Evolutionary conservation across 2,113 vertebrate genomes (phyloP).

Genomic region (Stigmatopora argus): DNA sequence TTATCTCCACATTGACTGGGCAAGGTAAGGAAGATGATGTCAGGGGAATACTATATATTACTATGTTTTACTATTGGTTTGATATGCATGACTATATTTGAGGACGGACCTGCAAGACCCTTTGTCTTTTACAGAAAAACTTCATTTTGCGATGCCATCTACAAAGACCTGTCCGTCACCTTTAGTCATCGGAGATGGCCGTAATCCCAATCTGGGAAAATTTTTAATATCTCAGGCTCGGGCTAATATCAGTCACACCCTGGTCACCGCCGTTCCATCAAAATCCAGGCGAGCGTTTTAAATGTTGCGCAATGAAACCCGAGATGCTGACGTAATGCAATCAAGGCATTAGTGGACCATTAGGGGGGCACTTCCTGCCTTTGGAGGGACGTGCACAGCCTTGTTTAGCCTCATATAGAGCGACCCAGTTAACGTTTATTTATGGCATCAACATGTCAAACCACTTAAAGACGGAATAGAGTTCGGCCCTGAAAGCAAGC

Average conservation of each 20-base stretch:
- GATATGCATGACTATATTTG: neutral
- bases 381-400: slow-evolving; percentile 59
- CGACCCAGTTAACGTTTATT: slow-evolving; percentile 64
- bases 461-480: slow-evolving; percentile 62
- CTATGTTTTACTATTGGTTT: neutral
- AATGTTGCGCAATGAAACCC: slow-evolving; percentile 58
- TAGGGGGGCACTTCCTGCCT: slow-evolving; percentile 65
- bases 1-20: slow-evolving; percentile 61
- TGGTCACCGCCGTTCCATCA: slow-evolving; percentile 53
- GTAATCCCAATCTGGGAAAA: slow-evolving; percentile 43
- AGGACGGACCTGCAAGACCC: neutral
- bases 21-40: slow-evolving; percentile 41
- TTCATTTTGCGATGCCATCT: neutral
- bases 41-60: neutral
- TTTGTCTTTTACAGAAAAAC: neutral
- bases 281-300: slow-evolving; percentile 50
- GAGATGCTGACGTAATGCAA: slow-evolving; percentile 71
- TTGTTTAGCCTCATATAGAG: slow-evolving; percentile 62
- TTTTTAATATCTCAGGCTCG: slow-evolving; percentile 41
- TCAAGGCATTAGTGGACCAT: slow-evolving; percentile 72
- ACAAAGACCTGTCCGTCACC: neutral
- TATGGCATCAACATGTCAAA: slow-evolving; percentile 71
- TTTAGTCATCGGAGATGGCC: slow-evolving; percentile 38
- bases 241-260: slow-evolving; percentile 44
- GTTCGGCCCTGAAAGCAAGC: slow-evolving; percentile 54